Percentiles rank a stretch among this genome's conserved stretches.
Evolutionary conservation across 2,113 vertebrate species (phyloP).

Genomic region (Rhynchopsitta pachyrhyncha): DNA sequence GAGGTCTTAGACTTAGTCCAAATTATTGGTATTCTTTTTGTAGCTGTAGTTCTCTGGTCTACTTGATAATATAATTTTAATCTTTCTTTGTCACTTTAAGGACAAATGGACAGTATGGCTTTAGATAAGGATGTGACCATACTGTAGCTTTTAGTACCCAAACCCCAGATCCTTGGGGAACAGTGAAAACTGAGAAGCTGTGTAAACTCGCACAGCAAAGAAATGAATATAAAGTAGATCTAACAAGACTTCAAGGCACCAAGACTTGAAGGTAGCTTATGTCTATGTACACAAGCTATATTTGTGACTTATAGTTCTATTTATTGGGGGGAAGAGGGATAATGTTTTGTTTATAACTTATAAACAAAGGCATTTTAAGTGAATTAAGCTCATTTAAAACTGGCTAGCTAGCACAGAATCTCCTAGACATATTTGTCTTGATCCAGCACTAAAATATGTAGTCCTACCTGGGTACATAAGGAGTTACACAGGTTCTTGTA

Average conservation of each 20-base stretch:
- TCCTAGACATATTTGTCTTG: neutral
- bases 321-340: neutral
- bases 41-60: conserved; percentile 11
- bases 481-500: neutral
- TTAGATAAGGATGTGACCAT: neutral
- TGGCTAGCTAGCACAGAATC: neutral
- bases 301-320: neutral
- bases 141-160: neutral
- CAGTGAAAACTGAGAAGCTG: neutral
- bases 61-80: neutral
- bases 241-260: neutral
- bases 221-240: neutral
- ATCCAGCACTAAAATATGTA: neutral
- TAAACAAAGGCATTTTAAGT: conserved; percentile 16
- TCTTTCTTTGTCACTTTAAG: neutral
- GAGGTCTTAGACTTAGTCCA: neutral
- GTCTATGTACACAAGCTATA: neutral
- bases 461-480: neutral
- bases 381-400: neutral
- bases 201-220: neutral
- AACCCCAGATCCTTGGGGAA: neutral
- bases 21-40: neutral
- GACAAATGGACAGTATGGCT: neutral
- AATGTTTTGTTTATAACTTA: conserved; percentile 7
- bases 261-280: neutral